These are phyloP conservation scores for Accipiter cooperii DNA, from an alignment of 2,113 vertebrate species.

Conservation along the genomic window DNA sequence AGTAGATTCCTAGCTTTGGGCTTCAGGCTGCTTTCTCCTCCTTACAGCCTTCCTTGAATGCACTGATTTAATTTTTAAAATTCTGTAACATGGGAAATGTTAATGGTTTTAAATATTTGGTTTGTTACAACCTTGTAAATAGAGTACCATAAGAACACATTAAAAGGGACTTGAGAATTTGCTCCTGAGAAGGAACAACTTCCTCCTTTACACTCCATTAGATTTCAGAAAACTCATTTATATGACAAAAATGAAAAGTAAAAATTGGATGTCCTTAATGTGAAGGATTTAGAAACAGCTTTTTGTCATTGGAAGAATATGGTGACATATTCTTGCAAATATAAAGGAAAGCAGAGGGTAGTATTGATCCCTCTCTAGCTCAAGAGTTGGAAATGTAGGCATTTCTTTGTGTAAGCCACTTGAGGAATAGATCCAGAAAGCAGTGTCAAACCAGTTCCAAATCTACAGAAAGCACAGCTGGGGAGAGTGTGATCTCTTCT, in stretches of 20 bases:
- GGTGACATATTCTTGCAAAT: background rate
- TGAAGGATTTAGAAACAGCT: background rate
- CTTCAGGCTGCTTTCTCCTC: background rate
- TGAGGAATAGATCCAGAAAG: background rate
- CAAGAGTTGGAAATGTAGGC: background rate
- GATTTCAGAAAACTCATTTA: background rate
- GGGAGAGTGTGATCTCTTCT: background rate
- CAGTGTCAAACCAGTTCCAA: background rate
- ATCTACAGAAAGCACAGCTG: background rate
- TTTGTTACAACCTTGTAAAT: background rate
- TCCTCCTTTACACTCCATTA: background rate
- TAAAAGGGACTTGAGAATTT: background rate
- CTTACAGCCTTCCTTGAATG: background rate
- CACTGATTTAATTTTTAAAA: background rate
- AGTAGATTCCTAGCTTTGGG: conserved; percentile 11
- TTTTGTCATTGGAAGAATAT: background rate
- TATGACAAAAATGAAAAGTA: background rate
- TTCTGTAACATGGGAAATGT: background rate
- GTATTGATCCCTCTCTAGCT: background rate
- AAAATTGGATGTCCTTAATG: background rate
- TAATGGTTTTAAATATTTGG: background rate
- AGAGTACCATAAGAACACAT: background rate
- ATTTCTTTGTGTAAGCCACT: background rate
- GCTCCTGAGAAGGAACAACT: background rate
- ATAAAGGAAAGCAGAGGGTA: background rate